A percentile compares a stretch with the other conserved stretches of the same genome.
These are phyloP conservation scores for Myotis davidii DNA, from an alignment of 2,113 vertebrate genomes.

Conservation along the genomic window DNA sequence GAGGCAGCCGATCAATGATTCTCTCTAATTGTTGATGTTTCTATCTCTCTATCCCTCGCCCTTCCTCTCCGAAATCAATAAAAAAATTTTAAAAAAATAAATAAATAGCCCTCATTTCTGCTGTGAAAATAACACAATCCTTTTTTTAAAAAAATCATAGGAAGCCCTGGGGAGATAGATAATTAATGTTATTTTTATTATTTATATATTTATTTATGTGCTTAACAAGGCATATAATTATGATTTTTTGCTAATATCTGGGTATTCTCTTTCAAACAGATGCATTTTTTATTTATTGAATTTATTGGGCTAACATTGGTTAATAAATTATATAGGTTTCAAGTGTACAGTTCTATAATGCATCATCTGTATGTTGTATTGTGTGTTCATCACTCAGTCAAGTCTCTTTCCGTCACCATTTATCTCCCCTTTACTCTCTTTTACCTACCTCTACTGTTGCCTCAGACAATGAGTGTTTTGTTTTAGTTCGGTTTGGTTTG, in stretches of 20 bases:
- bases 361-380: background rate
- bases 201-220: background rate
- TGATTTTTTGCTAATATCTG: background rate
- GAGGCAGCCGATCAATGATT: too few species aligned
- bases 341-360: background rate
- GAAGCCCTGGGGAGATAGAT: background rate
- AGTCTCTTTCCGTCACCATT: background rate
- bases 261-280: background rate
- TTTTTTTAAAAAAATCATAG: background rate
- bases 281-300: background rate
- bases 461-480: background rate
- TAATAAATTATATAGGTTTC: background rate
- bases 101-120: background rate
- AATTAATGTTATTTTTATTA: slow-evolving; percentile 9
- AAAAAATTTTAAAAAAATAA: too few species aligned
- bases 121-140: background rate
- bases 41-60: too few species aligned
- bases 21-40: too few species aligned
- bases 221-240: background rate
- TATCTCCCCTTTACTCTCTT: background rate
- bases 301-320: background rate
- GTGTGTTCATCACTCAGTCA: background rate
- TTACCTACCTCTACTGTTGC: background rate
- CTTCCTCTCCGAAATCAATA: too few species aligned
- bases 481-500: background rate